Percentiles rank a stretch among this genome's conserved stretches.
phyloP scores from a whole-genome alignment of 2,113 vertebrate species.

The Aramus guarauna region DNA sequence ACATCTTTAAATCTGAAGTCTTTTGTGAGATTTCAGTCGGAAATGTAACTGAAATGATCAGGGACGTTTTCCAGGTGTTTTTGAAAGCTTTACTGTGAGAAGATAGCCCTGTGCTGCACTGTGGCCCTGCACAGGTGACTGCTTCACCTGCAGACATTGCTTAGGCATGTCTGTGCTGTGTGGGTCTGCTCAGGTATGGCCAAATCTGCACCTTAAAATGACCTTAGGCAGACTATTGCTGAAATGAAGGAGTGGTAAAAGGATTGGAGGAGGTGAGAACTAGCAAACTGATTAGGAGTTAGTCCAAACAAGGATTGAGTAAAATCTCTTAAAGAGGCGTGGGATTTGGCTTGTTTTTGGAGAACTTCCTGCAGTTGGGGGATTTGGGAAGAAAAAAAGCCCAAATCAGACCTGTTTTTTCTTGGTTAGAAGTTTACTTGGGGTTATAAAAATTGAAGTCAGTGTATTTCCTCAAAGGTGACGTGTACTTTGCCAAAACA shows the following conservation, averaged over 20 bases:
- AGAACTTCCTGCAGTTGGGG: neutral
- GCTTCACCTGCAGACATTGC: neutral
- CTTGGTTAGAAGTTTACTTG: neutral
- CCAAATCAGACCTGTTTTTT: neutral
- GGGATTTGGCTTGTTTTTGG: neutral
- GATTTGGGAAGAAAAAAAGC: neutral
- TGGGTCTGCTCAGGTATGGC: neutral
- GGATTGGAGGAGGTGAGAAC: neutral
- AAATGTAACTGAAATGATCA: neutral
- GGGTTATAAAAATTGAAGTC: neutral
- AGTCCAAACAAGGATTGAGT: neutral
- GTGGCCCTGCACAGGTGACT: neutral
- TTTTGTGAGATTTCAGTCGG: neutral
- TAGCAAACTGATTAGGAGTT: neutral
- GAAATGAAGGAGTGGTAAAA: neutral
- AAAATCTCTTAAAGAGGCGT: neutral
- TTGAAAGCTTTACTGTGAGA: neutral
- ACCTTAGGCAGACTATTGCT: neutral
- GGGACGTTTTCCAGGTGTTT: neutral
- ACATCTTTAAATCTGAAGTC: neutral
- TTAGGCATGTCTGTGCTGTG: neutral
- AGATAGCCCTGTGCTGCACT: accelerated
- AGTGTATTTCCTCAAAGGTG: neutral
- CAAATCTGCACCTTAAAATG: neutral
- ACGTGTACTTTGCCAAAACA: neutral